Evolutionary conservation across 2,888 invertebrate species (phyloP).

Genomic region (Dicyrtoma fusca): DNA sequence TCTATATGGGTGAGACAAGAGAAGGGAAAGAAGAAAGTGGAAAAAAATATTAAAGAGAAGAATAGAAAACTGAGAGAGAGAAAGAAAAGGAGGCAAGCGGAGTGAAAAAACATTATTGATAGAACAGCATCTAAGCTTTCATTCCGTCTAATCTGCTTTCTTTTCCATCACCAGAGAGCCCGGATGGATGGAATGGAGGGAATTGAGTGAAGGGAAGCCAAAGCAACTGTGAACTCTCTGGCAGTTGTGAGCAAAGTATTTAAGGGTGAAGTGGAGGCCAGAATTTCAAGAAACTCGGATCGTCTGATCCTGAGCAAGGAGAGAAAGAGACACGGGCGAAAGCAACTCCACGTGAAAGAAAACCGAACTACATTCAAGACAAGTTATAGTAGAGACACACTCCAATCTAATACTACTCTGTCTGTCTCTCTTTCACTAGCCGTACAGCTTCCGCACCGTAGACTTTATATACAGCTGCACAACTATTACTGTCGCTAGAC

Average conservation of each 20-base stretch:
- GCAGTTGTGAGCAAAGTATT: no score
- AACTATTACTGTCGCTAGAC: not conserved
- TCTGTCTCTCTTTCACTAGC: not conserved
- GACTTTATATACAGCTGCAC: no score
- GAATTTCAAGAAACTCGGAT: no score
- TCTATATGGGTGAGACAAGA: not conserved
- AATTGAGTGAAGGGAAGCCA: not conserved
- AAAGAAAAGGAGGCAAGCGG: constrained; percentile 3
- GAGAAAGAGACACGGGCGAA: not conserved
- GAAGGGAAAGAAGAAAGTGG: not conserved
- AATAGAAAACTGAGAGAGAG: not conserved
- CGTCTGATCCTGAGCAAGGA: not conserved
- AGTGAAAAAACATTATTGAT: constrained; percentile 32
- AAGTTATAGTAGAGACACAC: no score
- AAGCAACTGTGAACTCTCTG: no score
- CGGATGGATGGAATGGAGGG: not conserved
- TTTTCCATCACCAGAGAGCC: not conserved
- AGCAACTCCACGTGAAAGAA: not conserved
- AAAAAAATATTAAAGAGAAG: not conserved
- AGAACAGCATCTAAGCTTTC: constrained; percentile 30
- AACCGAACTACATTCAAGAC: not conserved
- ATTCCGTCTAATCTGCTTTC: constrained; percentile 31
- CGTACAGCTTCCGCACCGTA: no score
- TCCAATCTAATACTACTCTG: not conserved
- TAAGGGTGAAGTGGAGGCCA: no score